These are phyloP conservation scores for Aegithalos caudatus DNA, from an alignment of 2,113 vertebrate species.

Conservation along the genomic window DNA sequence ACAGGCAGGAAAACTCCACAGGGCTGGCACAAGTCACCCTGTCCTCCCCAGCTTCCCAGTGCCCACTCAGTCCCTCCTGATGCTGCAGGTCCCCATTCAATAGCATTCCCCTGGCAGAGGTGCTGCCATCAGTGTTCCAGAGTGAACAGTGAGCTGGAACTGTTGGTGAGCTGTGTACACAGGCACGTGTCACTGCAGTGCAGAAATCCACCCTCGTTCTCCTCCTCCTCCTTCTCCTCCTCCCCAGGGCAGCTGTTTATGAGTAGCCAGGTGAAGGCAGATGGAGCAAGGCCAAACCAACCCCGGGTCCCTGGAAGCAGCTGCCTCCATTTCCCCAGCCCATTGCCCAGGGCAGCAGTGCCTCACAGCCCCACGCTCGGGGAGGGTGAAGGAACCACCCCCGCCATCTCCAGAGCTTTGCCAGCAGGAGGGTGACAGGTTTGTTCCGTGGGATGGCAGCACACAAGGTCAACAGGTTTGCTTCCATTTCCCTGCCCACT, in stretches of 20 bases:
- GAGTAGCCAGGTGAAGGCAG: not conserved
- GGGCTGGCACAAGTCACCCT: not conserved
- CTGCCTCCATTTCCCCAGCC: not conserved
- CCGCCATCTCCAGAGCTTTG: not conserved
- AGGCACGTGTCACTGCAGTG: accelerated
- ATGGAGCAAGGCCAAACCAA: not conserved
- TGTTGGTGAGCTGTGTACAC: accelerated
- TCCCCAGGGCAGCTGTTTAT: not conserved
- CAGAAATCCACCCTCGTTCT: not conserved
- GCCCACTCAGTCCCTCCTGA: accelerated
- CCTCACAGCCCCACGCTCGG: accelerated
- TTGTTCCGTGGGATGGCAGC: not conserved
- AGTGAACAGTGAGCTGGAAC: not conserved
- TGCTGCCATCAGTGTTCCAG: not conserved
- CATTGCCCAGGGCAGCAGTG: not conserved
- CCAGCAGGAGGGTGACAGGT: not conserved
- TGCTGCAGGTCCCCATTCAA: not conserved
- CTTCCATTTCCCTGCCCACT: not conserved
- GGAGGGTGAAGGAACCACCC: not conserved
- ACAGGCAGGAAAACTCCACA: not conserved
- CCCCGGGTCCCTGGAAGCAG: accelerated
- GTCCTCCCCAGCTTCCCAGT: not conserved
- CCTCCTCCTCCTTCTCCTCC: not conserved
- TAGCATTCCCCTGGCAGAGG: not conserved
- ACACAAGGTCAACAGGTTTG: not conserved